These are phyloP conservation scores for Synaphobranchus kaupii DNA, from an alignment of 2,797 vertebrate species.

Conservation along the genomic window DNA sequence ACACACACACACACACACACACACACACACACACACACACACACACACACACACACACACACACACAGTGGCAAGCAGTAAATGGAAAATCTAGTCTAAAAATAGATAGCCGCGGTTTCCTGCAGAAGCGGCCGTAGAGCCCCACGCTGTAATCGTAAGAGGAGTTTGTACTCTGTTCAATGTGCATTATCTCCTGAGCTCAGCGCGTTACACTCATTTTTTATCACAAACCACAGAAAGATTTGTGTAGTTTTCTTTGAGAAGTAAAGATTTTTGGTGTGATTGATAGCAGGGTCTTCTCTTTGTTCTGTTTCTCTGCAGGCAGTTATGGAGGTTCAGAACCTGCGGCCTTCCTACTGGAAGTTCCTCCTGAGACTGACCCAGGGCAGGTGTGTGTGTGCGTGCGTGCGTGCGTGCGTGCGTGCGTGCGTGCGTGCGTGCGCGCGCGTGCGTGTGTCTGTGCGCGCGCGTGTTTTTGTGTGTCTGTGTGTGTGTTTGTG, in stretches of 20 bases:
- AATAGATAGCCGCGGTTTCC: not conserved
- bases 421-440: not conserved
- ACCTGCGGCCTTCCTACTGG: constrained; percentile 79
- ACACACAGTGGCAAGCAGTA: not conserved
- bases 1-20: not conserved
- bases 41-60: not conserved
- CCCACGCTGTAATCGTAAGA: not conserved
- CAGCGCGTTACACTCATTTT: not conserved
- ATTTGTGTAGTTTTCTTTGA: not conserved
- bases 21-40: not conserved
- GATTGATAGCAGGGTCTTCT: not conserved
- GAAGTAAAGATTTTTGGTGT: not conserved
- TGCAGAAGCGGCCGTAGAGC: not conserved
- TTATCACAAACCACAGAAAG: not conserved
- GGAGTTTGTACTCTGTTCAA: constrained; percentile 1
- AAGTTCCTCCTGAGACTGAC: constrained; percentile 79
- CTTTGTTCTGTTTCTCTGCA: constrained; percentile 42
- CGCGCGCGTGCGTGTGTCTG: not conserved
- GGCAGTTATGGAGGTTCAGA: constrained; percentile 83
- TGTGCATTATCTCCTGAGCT: constrained; percentile 1
- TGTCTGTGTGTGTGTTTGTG: not conserved
- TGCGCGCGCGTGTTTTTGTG: not conserved
- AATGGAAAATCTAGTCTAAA: constrained; percentile 16
- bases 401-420: too few relatives aligned
- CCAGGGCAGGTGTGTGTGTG: constrained; percentile 72